Evolutionary conservation across 1,140 invertebrate genomes (phyloP).

Genomic region (Bombus waltoni): DNA sequence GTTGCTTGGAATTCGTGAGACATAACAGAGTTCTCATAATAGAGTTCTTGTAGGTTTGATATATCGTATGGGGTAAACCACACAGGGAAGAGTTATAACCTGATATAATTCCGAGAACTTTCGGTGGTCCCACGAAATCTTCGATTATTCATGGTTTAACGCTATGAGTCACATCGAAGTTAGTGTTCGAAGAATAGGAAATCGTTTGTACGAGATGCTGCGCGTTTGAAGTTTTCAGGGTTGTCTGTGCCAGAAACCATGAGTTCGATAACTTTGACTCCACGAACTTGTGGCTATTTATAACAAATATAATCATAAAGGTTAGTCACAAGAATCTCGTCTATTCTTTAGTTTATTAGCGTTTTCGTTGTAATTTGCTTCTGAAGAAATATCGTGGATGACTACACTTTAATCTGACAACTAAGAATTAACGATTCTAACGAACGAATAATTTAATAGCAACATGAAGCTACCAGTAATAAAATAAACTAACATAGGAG

Average conservation of each 20-base stretch:
- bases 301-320: no score
- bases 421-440: neutral
- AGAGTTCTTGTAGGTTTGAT: no score
- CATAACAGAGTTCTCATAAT: no score
- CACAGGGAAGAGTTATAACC: neutral
- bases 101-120: neutral
- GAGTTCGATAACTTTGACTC: no score
- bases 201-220: neutral
- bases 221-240: neutral
- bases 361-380: neutral
- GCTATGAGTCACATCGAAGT: neutral
- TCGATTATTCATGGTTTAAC: slow-evolving; percentile 2
- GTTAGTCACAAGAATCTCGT: neutral
- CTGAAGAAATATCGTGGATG: neutral
- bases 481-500: no score
- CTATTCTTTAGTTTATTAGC: neutral
- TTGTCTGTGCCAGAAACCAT: neutral
- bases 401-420: neutral
- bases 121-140: neutral
- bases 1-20: no score
- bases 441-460: no score
- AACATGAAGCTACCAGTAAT: no score
- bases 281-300: no score
- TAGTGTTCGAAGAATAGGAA: neutral
- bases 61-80: no score